Percentiles rank a stretch among this genome's conserved stretches.
These are phyloP conservation scores for Pachypeltis micranthus DNA, from an alignment of 1,140 invertebrate species.

Conservation along the genomic window DNA sequence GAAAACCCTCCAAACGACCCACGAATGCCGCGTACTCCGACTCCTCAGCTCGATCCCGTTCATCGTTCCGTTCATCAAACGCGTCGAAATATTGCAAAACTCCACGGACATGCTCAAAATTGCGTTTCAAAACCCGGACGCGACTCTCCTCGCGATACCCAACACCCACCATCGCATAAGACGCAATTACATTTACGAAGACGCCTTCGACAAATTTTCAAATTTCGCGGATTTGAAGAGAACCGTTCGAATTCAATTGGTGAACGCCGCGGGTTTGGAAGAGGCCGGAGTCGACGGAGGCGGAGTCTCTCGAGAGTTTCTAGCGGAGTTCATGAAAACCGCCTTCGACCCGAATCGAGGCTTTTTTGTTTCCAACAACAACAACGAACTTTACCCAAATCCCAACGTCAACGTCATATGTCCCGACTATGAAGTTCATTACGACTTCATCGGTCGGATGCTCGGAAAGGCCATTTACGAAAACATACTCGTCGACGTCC, in stretches of 20 bases:
- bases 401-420: constrained; percentile 74
- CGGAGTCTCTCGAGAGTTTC: constrained; percentile 84
- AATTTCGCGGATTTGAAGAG: constrained; percentile 80
- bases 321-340: constrained; percentile 82
- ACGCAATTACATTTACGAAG: constrained; percentile 89
- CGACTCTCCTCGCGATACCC: constrained; percentile 60
- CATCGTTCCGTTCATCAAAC: constrained; percentile 76
- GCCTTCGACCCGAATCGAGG: constrained; percentile 95
- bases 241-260: constrained; percentile 76
- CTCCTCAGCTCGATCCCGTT: constrained; percentile 58
- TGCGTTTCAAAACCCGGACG: constrained; percentile 56
- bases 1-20: neutral
- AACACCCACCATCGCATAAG: constrained; percentile 70
- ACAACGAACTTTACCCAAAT: constrained; percentile 92
- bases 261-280: constrained; percentile 78
- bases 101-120: constrained; percentile 56
- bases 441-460: constrained; percentile 90
- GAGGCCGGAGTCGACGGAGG: constrained; percentile 95
- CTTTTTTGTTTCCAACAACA: constrained; percentile 81
- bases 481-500: constrained; percentile 85
- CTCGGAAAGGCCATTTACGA: constrained; percentile 93
- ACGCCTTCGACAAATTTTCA: constrained; percentile 90
- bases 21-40: neutral
- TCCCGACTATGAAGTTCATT: constrained; percentile 79
- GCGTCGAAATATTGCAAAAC: constrained; percentile 75